Evolutionary conservation across 2,113 vertebrate species (phyloP), one percentile per base, ranked within the genome.

Genomic region (Geococcyx californianus): DNA sequence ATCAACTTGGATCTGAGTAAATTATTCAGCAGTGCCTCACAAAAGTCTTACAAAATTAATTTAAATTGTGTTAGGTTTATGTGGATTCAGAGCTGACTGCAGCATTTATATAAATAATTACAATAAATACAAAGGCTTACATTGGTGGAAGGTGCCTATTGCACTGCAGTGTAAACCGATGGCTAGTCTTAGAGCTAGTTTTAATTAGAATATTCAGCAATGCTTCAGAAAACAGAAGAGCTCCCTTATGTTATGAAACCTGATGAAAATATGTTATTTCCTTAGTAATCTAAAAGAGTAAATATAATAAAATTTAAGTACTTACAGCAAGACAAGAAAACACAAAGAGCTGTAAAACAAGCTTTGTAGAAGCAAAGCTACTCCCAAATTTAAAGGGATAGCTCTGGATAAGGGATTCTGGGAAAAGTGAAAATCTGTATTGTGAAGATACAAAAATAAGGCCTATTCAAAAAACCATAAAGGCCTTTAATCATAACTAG

Each of bases 41-140:
- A 90, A n/a, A 90, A 88, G 34, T 92, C 85, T 93, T 68, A 75
- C 60, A 84, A 87, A 92, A 89, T 92, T 78, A 95, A 81, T 92
- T 89, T 90, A 68, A 92, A 54, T 62, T 29, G 45, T 20, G 9
- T 54, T 84, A 72, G 12, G 23, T 79, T 96, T 89, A 66, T 45
- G 36, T 54, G 49, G 49, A 79, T 78, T 93, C 74, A 87, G 84
- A 93, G 70, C 66, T 76, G 77, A 93, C 56, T 75, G 47, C 64
- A 86, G 56, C 52, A 64, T 66, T 92, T 93, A 58, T 87, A 87
- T 36, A 70, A 94, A 90, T 56, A 89, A 34, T 56, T 88, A 49
- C n/a, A 83, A 81, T 60, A 90, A 93, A 92, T 54, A 72, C 24
- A 75, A 92, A 82, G 58, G 23, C 34, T 93, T 72, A 58, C 25